A percentile compares a stretch with the other conserved stretches of the same genome.
Evolutionary conservation across 2,888 invertebrate species (phyloP).

Genomic region (Cephus spinipes): DNA sequence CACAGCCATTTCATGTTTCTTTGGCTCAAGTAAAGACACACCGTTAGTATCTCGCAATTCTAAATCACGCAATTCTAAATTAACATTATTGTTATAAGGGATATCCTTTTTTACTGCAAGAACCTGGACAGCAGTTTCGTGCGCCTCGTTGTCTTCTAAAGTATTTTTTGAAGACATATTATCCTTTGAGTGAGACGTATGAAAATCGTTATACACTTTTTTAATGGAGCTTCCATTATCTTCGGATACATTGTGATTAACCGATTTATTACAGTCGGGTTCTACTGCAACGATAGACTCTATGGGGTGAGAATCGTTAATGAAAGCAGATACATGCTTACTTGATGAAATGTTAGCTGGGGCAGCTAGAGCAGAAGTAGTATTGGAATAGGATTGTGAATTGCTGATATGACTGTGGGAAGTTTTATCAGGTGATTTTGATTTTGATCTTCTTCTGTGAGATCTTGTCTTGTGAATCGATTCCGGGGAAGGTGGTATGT

Average conservation of each 20-base stretch:
- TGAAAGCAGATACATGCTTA: background rate
- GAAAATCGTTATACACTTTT: background rate
- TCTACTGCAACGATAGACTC: background rate
- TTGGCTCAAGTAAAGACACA: conserved; percentile 19
- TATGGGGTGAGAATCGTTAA: background rate
- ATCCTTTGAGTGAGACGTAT: background rate
- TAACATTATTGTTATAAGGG: conserved; percentile 4
- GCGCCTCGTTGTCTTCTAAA: background rate
- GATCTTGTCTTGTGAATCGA: conserved; percentile 32
- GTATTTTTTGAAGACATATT: background rate
- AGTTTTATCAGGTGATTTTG: conserved; percentile 42
- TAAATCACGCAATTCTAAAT: conserved; percentile 32
- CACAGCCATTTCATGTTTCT: conserved; percentile 32
- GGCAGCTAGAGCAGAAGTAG: background rate
- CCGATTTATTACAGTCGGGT: background rate
- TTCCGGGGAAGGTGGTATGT: conserved; percentile 43
- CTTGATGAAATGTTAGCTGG: background rate
- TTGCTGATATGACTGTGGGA: background rate
- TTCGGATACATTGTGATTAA: background rate
- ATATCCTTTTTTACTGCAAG: conserved; percentile 5
- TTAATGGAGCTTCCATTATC: background rate
- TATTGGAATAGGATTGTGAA: conserved; percentile 16
- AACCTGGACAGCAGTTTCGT: conserved; percentile 17
- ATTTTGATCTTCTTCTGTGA: conserved; percentile 37
- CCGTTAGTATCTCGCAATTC: conserved; percentile 10